Evolutionary conservation across 2,113 vertebrate species (phyloP).

Genomic region (Salminus brasiliensis): DNA sequence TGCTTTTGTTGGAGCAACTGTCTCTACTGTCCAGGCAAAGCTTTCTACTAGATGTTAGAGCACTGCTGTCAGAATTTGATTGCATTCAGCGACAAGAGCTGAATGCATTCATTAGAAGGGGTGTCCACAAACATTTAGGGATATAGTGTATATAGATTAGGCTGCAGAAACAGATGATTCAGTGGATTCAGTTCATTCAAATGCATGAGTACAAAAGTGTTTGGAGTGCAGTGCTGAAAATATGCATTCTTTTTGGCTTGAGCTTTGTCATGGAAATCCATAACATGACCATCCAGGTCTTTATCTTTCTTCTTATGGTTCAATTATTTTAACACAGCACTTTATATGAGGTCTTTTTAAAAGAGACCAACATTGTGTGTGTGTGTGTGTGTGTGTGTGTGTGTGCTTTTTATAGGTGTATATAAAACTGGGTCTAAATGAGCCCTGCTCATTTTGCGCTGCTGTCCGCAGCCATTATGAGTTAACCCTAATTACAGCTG

Average conservation of each 20-base stretch:
- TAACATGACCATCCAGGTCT: not conserved
- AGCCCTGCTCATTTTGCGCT: slow-evolving; percentile 81
- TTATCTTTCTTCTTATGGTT: not conserved
- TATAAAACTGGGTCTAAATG: slow-evolving; percentile 84
- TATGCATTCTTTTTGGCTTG: not conserved
- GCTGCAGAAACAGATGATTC: no score
- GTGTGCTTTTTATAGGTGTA: slow-evolving; percentile 13
- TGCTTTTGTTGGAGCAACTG: no score
- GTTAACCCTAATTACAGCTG: slow-evolving; percentile 98
- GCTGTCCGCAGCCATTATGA: slow-evolving; percentile 89
- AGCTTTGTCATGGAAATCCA: not conserved
- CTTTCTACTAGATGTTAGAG: no score
- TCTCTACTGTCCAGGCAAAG: no score
- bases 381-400: slow-evolving; percentile 14
- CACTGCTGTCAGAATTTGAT: no score
- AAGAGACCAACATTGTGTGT: not conserved
- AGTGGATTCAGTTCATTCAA: no score
- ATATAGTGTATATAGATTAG: no score
- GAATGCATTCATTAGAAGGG: no score
- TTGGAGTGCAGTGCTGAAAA: no score
- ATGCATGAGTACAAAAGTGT: no score
- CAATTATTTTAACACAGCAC: not conserved
- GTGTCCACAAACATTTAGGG: no score
- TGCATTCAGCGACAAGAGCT: no score
- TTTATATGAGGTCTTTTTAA: slow-evolving; percentile 14